Conservation (phyloP, 2,797 vertebrate species). For the Poliocrania exsul region DNA sequence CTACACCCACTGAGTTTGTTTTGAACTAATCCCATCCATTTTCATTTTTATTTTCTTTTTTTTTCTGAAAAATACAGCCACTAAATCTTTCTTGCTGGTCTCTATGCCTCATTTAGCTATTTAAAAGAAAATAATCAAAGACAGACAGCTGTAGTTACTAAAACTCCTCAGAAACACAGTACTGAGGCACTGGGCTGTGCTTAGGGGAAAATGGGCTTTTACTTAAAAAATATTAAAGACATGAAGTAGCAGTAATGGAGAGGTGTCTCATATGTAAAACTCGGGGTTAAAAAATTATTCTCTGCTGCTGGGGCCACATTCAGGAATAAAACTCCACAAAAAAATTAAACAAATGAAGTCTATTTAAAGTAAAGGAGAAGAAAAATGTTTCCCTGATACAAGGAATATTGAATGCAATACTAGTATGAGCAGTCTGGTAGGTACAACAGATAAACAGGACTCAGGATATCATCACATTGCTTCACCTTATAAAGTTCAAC, state of each 20-base stretch:
- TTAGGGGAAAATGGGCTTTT: not conserved
- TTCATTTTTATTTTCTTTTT: not conserved
- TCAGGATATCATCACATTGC: not conserved
- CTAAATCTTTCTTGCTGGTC: not conserved
- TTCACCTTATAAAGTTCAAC: not conserved
- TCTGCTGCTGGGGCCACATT: not conserved
- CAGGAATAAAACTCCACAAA: not conserved
- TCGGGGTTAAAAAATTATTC: not conserved
- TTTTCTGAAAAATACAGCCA: not conserved
- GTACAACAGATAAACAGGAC: not conserved
- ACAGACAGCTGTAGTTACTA: constrained; percentile 22
- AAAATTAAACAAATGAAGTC: not conserved
- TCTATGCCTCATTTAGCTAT: not conserved
- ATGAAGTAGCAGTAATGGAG: not conserved
- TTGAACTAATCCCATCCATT: not conserved
- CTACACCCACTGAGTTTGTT: not conserved
- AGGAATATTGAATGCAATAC: not conserved
- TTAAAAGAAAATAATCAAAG: not conserved
- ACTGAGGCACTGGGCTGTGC: not conserved
- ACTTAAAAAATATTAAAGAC: not conserved
- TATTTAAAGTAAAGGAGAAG: not conserved
- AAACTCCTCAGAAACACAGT: not conserved
- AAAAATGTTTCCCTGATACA: not conserved
- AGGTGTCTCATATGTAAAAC: not conserved
- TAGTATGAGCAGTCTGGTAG: not conserved